phyloP scores from a whole-genome alignment of 2,797 vertebrate species.

The Percopsis omiscomaycus region DNA sequence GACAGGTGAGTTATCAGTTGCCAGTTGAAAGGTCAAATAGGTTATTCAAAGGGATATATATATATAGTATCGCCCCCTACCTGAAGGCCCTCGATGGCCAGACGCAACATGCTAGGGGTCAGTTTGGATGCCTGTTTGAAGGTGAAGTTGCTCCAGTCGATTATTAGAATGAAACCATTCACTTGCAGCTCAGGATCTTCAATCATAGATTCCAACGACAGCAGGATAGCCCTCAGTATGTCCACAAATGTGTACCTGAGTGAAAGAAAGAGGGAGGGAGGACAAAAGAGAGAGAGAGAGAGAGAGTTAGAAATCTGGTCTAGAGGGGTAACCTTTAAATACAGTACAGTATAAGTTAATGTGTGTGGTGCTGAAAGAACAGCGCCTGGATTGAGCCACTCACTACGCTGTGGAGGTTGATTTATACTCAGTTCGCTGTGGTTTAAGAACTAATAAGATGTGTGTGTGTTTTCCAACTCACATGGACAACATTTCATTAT shows the following conservation, averaged over 20 bases:
- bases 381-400: conserved; percentile 23
- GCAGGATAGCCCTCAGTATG: conserved; percentile 94
- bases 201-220: conserved; percentile 97
- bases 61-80: conserved; percentile 63
- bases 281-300: background rate
- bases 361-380: conserved; percentile 47
- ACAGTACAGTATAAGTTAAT: too few relatives aligned
- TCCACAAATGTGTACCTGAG: conserved; percentile 95
- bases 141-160: conserved; percentile 99
- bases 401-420: too few relatives aligned
- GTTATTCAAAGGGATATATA: too few relatives aligned
- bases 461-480: background rate
- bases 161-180: conserved; percentile 98
- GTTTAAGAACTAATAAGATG: background rate
- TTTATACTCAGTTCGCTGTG: background rate
- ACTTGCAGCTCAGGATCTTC: conserved; percentile 97
- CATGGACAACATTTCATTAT: conserved; percentile 28
- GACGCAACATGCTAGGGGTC: conserved; percentile 94
- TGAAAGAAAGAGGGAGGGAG: background rate
- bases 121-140: conserved; percentile 98
- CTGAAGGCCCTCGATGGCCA: conserved; percentile 97
- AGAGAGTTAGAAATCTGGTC: background rate
- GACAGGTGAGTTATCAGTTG: too few relatives aligned
- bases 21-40: too few relatives aligned
- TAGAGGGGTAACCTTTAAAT: background rate